A percentile compares a stretch with the other conserved stretches of the same genome.
These are phyloP conservation scores for Butorides virescens DNA, from an alignment of 2,113 vertebrate genomes.

Conservation along the genomic window DNA sequence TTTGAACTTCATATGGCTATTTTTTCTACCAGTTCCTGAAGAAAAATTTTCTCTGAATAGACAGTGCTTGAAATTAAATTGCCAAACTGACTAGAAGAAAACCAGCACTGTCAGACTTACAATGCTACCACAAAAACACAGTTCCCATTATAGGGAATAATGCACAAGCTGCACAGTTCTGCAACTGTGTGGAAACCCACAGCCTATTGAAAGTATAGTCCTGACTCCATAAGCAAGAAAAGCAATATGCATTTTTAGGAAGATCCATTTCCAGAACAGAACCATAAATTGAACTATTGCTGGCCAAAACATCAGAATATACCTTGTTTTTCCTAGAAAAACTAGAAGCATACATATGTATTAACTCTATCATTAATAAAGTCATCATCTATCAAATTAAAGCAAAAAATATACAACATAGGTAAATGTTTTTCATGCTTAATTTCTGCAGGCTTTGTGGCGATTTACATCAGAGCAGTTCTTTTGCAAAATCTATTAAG, in stretches of 20 bases:
- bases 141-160: not conserved
- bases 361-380: not conserved
- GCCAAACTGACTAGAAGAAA: not conserved
- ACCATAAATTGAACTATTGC: not conserved
- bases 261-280: not conserved
- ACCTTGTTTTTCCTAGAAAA: not conserved
- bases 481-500: not conserved
- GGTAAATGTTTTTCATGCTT: not conserved
- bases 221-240: not conserved
- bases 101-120: not conserved
- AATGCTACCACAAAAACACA: not conserved
- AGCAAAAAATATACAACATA: not conserved
- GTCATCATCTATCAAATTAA: not conserved
- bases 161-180: not conserved
- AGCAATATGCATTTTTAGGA: not conserved
- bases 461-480: not conserved
- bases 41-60: not conserved
- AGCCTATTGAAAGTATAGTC: not conserved
- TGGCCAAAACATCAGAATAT: not conserved
- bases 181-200: not conserved
- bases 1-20: not conserved
- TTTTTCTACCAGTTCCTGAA: not conserved
- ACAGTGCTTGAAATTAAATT: not conserved
- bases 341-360: fast-evolving
- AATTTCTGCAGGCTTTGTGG: not conserved